Percentiles rank a stretch among this genome's conserved stretches.
Evolutionary conservation across 2,113 vertebrate genomes (phyloP).

Genomic region (Chionodraco myersi): DNA sequence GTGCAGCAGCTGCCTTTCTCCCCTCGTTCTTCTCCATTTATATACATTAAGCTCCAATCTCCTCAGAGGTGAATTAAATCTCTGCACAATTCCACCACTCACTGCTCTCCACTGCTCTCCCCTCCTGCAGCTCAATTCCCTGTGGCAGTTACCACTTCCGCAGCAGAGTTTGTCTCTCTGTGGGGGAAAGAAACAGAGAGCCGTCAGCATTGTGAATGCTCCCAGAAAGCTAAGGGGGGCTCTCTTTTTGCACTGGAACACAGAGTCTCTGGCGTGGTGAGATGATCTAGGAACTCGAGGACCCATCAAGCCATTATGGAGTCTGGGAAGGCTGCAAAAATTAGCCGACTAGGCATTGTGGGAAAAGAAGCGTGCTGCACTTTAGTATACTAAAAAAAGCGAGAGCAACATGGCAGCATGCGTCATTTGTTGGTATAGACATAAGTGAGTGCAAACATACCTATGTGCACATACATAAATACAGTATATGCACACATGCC

Average conservation of each 20-base stretch:
- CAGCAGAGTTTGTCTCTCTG: constrained; percentile 50
- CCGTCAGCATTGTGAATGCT: constrained; percentile 48
- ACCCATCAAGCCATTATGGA: constrained; percentile 51
- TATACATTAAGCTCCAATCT: constrained; percentile 77
- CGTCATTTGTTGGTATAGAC: neutral
- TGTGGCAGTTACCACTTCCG: constrained; percentile 56
- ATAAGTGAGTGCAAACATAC: constrained; percentile 14
- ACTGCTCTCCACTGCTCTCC: constrained; percentile 54
- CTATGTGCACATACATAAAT: neutral
- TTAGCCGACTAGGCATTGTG: constrained; percentile 22
- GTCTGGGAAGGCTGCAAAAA: constrained; percentile 36
- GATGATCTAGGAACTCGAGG: constrained; percentile 38
- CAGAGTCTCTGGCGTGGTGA: constrained; percentile 18
- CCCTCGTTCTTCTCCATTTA: constrained; percentile 67
- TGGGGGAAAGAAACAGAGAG: constrained; percentile 33
- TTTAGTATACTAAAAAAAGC: constrained; percentile 4
- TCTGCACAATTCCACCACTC: constrained; percentile 69
- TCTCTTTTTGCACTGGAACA: constrained; percentile 36
- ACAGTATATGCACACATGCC: neutral
- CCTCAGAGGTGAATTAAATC: constrained; percentile 76
- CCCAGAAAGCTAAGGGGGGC: constrained; percentile 42
- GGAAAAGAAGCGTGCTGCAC: constrained; percentile 27
- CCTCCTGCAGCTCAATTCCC: constrained; percentile 57
- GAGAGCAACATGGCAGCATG: neutral
- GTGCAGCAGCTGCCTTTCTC: constrained; percentile 32